Evolutionary conservation across 2,888 invertebrate genomes (phyloP).

Genomic region (Eumacrocentrus americanus): DNA sequence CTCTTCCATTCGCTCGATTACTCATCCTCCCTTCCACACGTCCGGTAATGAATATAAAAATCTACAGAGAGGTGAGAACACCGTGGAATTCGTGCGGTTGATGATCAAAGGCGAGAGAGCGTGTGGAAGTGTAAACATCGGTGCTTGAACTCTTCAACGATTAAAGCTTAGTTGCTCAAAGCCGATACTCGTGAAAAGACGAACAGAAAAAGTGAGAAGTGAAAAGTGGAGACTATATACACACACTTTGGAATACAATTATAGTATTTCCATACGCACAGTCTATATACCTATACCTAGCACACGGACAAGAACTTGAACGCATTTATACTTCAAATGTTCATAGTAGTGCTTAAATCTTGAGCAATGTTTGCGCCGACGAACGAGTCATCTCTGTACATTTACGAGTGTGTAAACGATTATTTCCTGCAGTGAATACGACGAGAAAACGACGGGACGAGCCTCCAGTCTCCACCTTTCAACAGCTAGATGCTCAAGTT

Average conservation of each 20-base stretch:
- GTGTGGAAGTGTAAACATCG: constrained; percentile 4
- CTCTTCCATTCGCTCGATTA: neutral
- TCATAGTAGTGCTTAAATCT: neutral
- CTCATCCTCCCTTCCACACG: constrained; percentile 19
- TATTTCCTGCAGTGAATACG: neutral
- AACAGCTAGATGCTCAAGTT: too few relatives aligned
- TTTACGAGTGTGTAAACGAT: neutral
- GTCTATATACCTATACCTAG: too few relatives aligned
- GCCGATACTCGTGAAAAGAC: constrained; percentile 2
- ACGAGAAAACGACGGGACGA: neutral
- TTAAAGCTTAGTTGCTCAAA: constrained; percentile 1
- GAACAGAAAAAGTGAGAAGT: neutral
- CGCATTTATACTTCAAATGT: too few relatives aligned
- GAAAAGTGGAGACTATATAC: constrained; percentile 1
- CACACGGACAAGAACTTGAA: too few relatives aligned
- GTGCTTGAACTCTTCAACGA: neutral
- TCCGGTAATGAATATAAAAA: constrained; percentile 14
- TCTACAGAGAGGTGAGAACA: neutral
- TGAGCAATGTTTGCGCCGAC: neutral
- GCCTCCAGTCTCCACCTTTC: neutral
- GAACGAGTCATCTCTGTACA: neutral
- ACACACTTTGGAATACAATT: neutral
- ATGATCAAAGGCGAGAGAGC: constrained; percentile 1
- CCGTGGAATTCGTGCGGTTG: neutral
- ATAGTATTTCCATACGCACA: neutral